Evolutionary conservation across 1,140 invertebrate species (phyloP).

Genomic region (Penaeus indicus): DNA sequence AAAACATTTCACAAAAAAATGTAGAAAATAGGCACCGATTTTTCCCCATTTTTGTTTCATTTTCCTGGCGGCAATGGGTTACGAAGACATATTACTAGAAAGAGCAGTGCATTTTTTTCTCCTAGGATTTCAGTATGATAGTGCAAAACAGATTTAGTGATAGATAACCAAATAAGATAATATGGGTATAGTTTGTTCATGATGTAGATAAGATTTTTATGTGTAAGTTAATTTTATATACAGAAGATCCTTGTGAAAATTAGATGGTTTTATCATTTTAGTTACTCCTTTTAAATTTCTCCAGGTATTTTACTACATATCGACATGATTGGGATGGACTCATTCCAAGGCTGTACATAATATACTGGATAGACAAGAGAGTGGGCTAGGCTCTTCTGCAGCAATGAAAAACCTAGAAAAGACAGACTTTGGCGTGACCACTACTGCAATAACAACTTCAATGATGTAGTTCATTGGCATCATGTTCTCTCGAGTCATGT

Average conservation of each 20-base stretch:
- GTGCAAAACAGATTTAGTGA: too few species aligned
- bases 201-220: neutral
- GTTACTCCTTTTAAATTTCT: neutral
- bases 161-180: too few species aligned
- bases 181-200: too few species aligned
- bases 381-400: slow-evolving; percentile 69
- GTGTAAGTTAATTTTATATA: neutral
- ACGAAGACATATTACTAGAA: too few species aligned
- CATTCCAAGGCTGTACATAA: slow-evolving; percentile 71
- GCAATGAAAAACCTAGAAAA: slow-evolving; percentile 71
- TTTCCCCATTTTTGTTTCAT: too few species aligned
- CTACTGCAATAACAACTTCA: slow-evolving; percentile 76
- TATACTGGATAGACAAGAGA: slow-evolving; percentile 67
- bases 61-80: too few species aligned
- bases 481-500: slow-evolving; percentile 73
- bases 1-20: too few species aligned
- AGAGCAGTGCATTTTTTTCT: too few species aligned
- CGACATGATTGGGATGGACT: slow-evolving; percentile 75
- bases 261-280: too few species aligned
- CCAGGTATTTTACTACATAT: slow-evolving; percentile 74
- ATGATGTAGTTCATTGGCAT: slow-evolving; percentile 71
- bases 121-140: too few species aligned
- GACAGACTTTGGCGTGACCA: slow-evolving; percentile 69
- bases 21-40: too few species aligned
- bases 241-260: too few species aligned